Conservation (phyloP, 2,797 vertebrate species). For the Falco columbarius region DNA sequence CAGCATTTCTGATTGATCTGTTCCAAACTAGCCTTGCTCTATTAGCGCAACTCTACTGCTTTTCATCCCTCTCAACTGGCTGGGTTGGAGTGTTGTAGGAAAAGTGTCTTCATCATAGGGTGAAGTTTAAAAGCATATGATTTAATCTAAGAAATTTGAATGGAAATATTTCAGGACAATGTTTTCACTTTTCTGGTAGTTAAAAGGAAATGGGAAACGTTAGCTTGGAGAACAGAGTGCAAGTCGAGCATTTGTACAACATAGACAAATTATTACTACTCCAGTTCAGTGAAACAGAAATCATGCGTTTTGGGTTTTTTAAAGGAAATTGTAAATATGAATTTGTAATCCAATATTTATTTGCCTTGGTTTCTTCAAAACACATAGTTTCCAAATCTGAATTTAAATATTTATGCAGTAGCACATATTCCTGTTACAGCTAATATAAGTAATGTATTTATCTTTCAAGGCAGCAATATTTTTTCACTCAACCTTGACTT, state of each 20-base stretch:
- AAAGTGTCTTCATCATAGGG: neutral
- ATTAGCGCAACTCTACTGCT: neutral
- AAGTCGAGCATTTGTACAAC: neutral
- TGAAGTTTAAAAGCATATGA: conserved; percentile 3
- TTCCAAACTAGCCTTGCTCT: neutral
- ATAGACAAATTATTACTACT: neutral
- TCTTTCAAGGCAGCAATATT: conserved; percentile 67
- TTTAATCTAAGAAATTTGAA: conserved; percentile 24
- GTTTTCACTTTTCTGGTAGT: neutral
- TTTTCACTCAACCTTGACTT: conserved; percentile 56
- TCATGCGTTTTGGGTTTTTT: neutral
- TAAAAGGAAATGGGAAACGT: neutral
- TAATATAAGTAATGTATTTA: conserved; percentile 69
- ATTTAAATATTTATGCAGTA: conserved; percentile 73
- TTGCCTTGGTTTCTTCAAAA: conserved; percentile 56
- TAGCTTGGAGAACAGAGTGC: neutral
- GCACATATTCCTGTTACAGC: conserved; percentile 48
- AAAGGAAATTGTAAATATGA: conserved; percentile 61
- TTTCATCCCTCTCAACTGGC: neutral
- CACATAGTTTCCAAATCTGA: conserved; percentile 55
- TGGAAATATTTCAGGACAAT: neutral
- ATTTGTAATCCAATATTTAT: conserved; percentile 63
- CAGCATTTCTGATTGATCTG: neutral
- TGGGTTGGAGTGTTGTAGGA: neutral
- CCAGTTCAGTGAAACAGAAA: conserved; percentile 34